Percentiles rank a stretch among this genome's conserved stretches.
Conservation (phyloP, 1,140 invertebrate genomes). For the Caenorhabditis tropicalis region DNA sequence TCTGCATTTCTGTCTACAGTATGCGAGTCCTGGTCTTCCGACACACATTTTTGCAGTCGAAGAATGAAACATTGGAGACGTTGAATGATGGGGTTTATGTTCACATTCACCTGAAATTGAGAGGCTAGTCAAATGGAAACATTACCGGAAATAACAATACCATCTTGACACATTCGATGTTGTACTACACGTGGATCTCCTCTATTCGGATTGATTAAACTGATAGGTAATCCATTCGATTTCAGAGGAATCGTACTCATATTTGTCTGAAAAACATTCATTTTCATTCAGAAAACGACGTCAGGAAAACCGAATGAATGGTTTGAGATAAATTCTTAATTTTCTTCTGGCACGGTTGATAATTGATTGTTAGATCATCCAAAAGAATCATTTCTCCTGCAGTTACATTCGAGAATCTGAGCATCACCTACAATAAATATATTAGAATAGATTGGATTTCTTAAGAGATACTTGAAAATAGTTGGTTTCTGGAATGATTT, state of each 20-base stretch:
- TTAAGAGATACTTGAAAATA: conserved; percentile 51
- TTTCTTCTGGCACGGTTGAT: conserved; percentile 30
- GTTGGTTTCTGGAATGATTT: conserved; percentile 48
- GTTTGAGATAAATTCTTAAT: not conserved
- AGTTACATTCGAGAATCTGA: conserved; percentile 48
- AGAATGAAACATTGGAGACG: not conserved
- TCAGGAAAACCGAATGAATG: not conserved
- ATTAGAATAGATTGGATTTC: too few species aligned
- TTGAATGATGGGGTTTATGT: conserved; percentile 19
- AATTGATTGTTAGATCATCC: conserved; percentile 37
- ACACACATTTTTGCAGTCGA: conserved; percentile 33
- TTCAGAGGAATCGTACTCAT: not conserved
- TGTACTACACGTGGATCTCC: not conserved
- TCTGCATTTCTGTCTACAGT: conserved; percentile 46
- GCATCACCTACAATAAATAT: conserved; percentile 28
- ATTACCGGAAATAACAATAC: not conserved
- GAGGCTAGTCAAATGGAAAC: not conserved
- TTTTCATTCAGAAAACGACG: not conserved
- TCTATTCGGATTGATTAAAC: conserved; percentile 14
- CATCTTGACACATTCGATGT: conserved; percentile 35
- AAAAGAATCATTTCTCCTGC: conserved; percentile 46
- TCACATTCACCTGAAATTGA: conserved; percentile 21
- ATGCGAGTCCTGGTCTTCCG: conserved; percentile 31
- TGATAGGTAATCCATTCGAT: not conserved
- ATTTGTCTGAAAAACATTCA: conserved; percentile 21